Conservation (phyloP, 2,113 vertebrate genomes). For the Pedionomus torquatus region DNA sequence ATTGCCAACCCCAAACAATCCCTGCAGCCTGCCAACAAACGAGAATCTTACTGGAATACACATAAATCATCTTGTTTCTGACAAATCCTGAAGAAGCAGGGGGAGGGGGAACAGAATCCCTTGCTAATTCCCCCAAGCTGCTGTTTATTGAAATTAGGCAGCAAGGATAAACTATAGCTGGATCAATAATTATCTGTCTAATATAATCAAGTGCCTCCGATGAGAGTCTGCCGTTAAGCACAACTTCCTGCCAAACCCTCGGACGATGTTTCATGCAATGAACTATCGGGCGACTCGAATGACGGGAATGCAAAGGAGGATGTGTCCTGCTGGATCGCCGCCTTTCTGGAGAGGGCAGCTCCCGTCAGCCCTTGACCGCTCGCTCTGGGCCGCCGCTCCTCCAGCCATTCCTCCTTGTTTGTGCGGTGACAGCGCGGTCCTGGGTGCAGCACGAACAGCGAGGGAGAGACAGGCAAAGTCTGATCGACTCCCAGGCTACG, state of each 20-base stretch:
- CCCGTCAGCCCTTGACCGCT: neutral
- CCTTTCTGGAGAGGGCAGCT: neutral
- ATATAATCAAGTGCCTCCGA: conserved; percentile 75
- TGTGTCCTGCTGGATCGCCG: neutral
- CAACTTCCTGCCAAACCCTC: neutral
- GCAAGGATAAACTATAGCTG: conserved; percentile 66
- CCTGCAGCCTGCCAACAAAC: conserved; percentile 60
- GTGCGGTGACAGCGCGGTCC: accelerated
- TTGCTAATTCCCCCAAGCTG: conserved; percentile 76
- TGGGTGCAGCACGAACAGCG: accelerated
- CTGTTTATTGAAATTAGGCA: conserved; percentile 82
- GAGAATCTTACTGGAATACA: conserved; percentile 70
- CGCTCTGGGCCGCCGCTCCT: neutral
- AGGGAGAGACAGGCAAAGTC: neutral
- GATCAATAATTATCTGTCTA: conserved; percentile 78
- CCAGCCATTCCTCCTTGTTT: accelerated
- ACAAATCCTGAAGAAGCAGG: conserved; percentile 63
- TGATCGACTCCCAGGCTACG: accelerated
- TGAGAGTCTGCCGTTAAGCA: neutral
- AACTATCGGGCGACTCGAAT: neutral
- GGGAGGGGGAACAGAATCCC: conserved; percentile 53
- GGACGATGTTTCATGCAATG: neutral
- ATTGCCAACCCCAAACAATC: conserved; percentile 24
- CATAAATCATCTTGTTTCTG: conserved; percentile 76
- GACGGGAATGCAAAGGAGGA: neutral